phyloP scores from a whole-genome alignment of 1,140 invertebrate species.

The Andricus grossulariae region DNA sequence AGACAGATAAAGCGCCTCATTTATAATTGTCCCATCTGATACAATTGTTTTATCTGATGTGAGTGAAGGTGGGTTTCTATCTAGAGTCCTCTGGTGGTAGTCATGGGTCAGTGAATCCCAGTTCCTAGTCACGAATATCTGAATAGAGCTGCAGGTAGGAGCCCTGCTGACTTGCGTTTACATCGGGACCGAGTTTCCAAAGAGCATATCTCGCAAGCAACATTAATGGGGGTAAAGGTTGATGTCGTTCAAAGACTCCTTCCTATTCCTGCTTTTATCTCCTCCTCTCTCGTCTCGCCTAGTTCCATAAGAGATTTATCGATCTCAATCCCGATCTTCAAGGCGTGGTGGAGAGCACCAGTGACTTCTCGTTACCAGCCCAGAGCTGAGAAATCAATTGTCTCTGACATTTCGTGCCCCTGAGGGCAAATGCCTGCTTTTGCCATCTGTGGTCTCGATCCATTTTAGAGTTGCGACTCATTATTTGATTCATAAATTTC shows the following conservation, averaged over 20 bases:
- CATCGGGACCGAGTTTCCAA: slow-evolving; percentile 6
- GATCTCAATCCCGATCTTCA: background rate
- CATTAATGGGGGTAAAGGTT: slow-evolving; percentile 29
- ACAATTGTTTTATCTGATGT: too few relatives aligned
- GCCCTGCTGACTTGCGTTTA: slow-evolving; percentile 37
- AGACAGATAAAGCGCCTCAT: too few relatives aligned
- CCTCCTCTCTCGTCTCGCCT: background rate
- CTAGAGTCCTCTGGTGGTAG: background rate
- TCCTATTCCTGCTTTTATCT: slow-evolving; percentile 20
- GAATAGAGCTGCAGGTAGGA: slow-evolving; percentile 52
- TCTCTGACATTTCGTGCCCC: slow-evolving; percentile 1
- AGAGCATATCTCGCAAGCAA: background rate
- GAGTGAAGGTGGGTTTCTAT: too few relatives aligned
- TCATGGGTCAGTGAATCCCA: slow-evolving; percentile 26
- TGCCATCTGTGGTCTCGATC: too few relatives aligned
- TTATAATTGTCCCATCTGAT: too few relatives aligned
- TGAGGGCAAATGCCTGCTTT: too few relatives aligned
- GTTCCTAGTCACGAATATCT: slow-evolving; percentile 28
- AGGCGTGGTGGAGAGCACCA: slow-evolving; percentile 13
- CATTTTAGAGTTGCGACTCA: too few relatives aligned
- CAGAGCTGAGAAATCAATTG: slow-evolving; percentile 7
- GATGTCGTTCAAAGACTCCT: background rate
- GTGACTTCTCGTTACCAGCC: slow-evolving; percentile 1
- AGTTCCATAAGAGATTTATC: slow-evolving; percentile 23
- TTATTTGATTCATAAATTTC: too few relatives aligned